Conservation (phyloP, 1,140 invertebrate species). For the Hesperophylax magnus region DNA sequence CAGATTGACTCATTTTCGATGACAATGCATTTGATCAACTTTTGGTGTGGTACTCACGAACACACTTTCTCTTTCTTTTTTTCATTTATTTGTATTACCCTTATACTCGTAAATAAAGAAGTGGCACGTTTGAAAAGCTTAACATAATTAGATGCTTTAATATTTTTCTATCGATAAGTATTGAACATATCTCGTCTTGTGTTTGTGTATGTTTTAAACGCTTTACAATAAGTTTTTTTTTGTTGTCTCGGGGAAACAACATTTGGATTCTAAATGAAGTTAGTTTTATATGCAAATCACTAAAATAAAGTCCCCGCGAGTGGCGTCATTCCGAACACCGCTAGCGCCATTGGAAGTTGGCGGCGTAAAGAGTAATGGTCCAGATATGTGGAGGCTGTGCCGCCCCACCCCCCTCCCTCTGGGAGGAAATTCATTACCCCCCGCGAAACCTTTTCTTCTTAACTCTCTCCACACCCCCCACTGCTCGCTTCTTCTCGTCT, state of each 20-base stretch:
- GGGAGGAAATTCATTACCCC: conserved; percentile 57
- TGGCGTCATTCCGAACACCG: conserved; percentile 36
- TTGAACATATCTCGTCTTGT: no score
- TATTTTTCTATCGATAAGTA: no score
- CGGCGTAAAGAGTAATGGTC: conserved; percentile 52
- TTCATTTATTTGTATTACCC: no score
- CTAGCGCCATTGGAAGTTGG: conserved; percentile 41
- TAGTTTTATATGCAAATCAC: conserved; percentile 41
- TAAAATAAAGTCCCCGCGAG: conserved; percentile 40
- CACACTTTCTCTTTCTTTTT: no score
- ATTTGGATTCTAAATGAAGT: conserved; percentile 37
- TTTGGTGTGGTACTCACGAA: no score
- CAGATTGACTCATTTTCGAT: no score
- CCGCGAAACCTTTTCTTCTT: conserved; percentile 47
- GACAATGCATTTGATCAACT: no score
- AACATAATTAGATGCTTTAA: no score
- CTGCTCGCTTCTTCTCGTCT: conserved; percentile 22
- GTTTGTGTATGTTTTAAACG: not conserved
- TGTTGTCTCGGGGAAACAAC: conserved; percentile 4
- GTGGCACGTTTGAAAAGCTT: no score
- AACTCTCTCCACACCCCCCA: conserved; percentile 21
- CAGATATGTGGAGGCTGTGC: conserved; percentile 51
- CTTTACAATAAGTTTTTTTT: conserved; percentile 4
- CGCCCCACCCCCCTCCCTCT: conserved; percentile 40
- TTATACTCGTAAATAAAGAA: no score